Evolutionary conservation across 2,797 vertebrate species (phyloP).

Genomic region (Parambassis ranga): DNA sequence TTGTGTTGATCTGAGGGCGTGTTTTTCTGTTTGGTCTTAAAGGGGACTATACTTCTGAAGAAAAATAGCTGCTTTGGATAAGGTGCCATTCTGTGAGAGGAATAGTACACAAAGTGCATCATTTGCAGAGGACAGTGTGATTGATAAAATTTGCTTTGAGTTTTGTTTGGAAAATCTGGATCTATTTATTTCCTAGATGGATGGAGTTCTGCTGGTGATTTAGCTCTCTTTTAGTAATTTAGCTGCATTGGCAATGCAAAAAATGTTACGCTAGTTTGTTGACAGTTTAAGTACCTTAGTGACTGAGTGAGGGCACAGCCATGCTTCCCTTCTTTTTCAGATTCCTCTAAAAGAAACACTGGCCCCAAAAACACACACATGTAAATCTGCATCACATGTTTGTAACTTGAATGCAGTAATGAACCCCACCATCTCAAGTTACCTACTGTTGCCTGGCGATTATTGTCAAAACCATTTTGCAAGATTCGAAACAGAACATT

Average conservation of each 20-base stretch:
- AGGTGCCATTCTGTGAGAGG: too few species aligned
- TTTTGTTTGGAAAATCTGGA: not conserved
- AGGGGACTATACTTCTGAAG: too few species aligned
- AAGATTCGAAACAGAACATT: slow-evolving; percentile 65
- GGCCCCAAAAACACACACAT: too few species aligned
- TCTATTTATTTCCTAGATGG: not conserved
- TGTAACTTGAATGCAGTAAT: not conserved
- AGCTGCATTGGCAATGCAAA: slow-evolving; percentile 1
- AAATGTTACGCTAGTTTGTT: not conserved
- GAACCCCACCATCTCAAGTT: not conserved
- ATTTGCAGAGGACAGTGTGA: too few species aligned
- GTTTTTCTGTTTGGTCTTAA: too few species aligned
- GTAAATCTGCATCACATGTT: not conserved
- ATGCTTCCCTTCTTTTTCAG: not conserved
- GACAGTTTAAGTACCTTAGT: slow-evolving; percentile 4
- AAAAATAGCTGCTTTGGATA: not conserved
- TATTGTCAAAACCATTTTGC: slow-evolving; percentile 48
- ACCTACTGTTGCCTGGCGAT: slow-evolving; percentile 19
- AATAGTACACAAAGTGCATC: too few species aligned
- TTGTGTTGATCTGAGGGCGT: too few species aligned
- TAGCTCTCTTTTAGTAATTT: too few species aligned
- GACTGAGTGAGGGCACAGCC: not conserved
- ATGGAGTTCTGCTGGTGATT: too few species aligned
- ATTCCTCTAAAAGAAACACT: not conserved
- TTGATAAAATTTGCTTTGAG: not conserved